Conservation (phyloP, 1,140 invertebrate genomes). For the Listronotus oregonensis region DNA sequence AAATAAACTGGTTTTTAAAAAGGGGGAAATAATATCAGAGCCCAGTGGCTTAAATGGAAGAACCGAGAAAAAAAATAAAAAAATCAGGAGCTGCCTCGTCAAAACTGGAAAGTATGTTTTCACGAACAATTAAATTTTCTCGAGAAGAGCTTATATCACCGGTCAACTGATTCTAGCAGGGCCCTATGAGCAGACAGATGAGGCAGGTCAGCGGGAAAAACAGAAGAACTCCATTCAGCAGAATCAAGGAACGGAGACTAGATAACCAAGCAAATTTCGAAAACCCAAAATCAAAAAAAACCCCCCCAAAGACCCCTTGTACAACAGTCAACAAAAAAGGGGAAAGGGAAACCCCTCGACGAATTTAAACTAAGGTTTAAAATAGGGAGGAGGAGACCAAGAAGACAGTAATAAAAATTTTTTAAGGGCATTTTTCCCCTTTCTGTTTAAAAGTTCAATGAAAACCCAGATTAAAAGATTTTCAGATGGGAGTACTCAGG, state of each 20-base stretch:
- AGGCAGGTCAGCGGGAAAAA: slow-evolving; percentile 8
- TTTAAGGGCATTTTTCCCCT: slow-evolving; percentile 16
- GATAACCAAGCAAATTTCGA: slow-evolving; percentile 2
- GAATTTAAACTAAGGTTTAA: slow-evolving; percentile 16
- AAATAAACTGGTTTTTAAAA: slow-evolving; percentile 13
- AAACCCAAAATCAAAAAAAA: background rate
- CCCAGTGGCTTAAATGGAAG: slow-evolving; percentile 16
- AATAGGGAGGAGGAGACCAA: slow-evolving; percentile 2
- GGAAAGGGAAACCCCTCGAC: slow-evolving; percentile 10
- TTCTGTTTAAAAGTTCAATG: slow-evolving; percentile 8
- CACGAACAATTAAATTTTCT: slow-evolving; percentile 15
- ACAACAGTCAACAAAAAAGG: slow-evolving; percentile 12
- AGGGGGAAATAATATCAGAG: slow-evolving; percentile 17
- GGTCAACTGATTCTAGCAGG: slow-evolving; percentile 10
- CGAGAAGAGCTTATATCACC: slow-evolving; percentile 11
- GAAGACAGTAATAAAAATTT: slow-evolving; percentile 1
- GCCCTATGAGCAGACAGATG: slow-evolving; percentile 7
- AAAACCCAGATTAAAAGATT: too few species aligned
- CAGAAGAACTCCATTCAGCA: slow-evolving; percentile 5
- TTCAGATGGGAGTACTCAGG: too few species aligned
- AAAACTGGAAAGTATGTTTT: slow-evolving; percentile 17
- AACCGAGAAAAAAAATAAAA: slow-evolving; percentile 8
- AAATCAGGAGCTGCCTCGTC: slow-evolving; percentile 10
- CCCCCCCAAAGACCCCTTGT: background rate
- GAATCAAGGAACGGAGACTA: slow-evolving; percentile 1